Evolutionary conservation across 1,140 invertebrate genomes (phyloP), one percentile per base, ranked within the genome.

Genomic region (Neoseiulus cucumeris): DNA sequence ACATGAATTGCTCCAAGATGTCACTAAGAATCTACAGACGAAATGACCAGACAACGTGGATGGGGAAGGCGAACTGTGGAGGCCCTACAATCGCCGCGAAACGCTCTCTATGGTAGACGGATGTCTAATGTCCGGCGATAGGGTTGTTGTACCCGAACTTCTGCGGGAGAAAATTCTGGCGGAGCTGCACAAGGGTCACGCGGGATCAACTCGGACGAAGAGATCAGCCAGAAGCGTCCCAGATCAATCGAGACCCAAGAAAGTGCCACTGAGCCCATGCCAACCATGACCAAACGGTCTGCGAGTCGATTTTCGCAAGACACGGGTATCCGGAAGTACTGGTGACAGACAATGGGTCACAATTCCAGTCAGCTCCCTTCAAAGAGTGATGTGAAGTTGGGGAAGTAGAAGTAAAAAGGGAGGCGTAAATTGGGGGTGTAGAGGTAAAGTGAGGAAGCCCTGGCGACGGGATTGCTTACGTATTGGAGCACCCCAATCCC

Each of bases 101-200:
- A 17, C 17, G 6, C 25, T 69, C 2, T 69, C 55, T 20, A 9
- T 66, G 7, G n/a, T n/a, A 14, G 7, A 70, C 20, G 66, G 28
- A 7, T 68, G 65, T 59, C 66, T 75, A 12, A 67, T 76, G 68
- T 71, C 68, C 69, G 72, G 72, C 1, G 72, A 75, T 44, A 64
- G 74, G 45, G 71, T 71, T 1, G 39, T 74, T 80, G 77, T 77
- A 73, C 73, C n/a, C n/a, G n/a, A n/a, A 33, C 70, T 71, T 7
- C 71, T 80, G 1, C 74, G 78, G 67, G 66, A 66, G 1, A 74
- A 77, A 9, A 74, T 79, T 47, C 73, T 77, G 68, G 42, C 64
- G 2, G 66, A 45, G 39, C 66, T 65, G 25, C 47, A 42, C n/a
- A 66, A 66, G 64, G 74, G 72, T 70, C 25, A 68, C 9, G 22